Percentiles rank a stretch among this genome's conserved stretches.
phyloP scores from a whole-genome alignment of 2,797 vertebrate genomes.

The Enteromius trimaculatus region DNA sequence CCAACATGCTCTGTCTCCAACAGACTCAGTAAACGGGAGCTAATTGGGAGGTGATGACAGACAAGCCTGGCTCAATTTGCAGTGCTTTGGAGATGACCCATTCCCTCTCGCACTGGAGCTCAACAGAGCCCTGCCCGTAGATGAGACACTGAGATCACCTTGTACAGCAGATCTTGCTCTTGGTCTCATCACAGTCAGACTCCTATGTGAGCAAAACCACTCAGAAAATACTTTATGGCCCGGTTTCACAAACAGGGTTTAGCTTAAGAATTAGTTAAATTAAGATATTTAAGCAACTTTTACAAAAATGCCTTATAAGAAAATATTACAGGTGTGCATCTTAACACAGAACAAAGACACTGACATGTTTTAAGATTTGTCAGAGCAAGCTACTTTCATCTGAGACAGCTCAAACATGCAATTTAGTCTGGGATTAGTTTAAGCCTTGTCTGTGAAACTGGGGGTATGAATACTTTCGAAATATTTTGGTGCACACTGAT shows the following conservation, averaged over 20 bases:
- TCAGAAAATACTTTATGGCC: conserved; percentile 35
- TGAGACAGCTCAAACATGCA: too few species aligned
- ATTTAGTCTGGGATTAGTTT: too few species aligned
- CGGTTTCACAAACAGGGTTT: too few species aligned
- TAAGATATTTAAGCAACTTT: too few species aligned
- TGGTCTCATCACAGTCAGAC: conserved; percentile 55
- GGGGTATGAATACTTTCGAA: not conserved
- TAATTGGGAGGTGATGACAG: conserved; percentile 85
- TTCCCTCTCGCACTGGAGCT: conserved; percentile 64
- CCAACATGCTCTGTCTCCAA: conserved; percentile 75
- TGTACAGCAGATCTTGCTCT: conserved; percentile 58
- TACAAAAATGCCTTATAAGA: too few species aligned
- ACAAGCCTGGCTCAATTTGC: conserved; percentile 72
- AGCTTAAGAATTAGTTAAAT: too few species aligned
- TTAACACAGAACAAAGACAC: too few species aligned
- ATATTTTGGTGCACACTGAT: not conserved
- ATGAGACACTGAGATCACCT: conserved; percentile 53
- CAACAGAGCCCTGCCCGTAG: conserved; percentile 64
- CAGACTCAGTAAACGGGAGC: conserved; percentile 76
- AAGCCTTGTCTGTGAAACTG: too few species aligned
- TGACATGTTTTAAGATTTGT: too few species aligned
- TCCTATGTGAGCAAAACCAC: conserved; percentile 47
- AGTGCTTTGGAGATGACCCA: conserved; percentile 71
- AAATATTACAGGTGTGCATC: too few species aligned
- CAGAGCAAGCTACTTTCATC: too few species aligned